phyloP scores from a whole-genome alignment of 2,113 vertebrate species.

The Otolemur garnettii region DNA sequence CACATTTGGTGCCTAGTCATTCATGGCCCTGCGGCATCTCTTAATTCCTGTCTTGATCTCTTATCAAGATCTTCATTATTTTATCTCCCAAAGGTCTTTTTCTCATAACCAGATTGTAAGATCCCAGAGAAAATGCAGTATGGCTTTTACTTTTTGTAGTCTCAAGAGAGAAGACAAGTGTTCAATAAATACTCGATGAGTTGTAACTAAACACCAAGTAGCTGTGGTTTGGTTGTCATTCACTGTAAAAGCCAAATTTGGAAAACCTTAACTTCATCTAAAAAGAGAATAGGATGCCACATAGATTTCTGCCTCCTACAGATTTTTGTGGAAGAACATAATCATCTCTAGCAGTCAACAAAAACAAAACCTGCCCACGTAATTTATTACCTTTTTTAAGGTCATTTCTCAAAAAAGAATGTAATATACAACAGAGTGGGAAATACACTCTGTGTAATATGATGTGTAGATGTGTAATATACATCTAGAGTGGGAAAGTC shows the following conservation, averaged over 20 bases:
- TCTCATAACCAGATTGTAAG: not conserved
- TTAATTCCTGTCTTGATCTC: not conserved
- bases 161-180: not conserved
- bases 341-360: not conserved
- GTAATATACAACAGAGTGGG: slow-evolving; percentile 69
- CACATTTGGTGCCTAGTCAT: not conserved
- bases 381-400: slow-evolving; percentile 8
- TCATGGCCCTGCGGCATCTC: not conserved
- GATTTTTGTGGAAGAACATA: not conserved
- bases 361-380: slow-evolving; percentile 28
- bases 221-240: not conserved
- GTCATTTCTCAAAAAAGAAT: slow-evolving; percentile 54
- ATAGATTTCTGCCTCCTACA: not conserved
- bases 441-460: no score
- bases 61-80: slow-evolving; percentile 22
- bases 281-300: not conserved
- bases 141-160: not conserved
- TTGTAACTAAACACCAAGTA: slow-evolving; percentile 12
- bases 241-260: not conserved
- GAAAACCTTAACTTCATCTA: slow-evolving; percentile 37
- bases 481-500: not conserved
- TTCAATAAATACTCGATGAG: not conserved
- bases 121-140: not conserved
- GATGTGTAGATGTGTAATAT: no score
- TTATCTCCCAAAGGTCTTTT: slow-evolving; percentile 7